Conservation (phyloP, 2,113 vertebrate genomes). For the Crotophaga sulcirostris region DNA sequence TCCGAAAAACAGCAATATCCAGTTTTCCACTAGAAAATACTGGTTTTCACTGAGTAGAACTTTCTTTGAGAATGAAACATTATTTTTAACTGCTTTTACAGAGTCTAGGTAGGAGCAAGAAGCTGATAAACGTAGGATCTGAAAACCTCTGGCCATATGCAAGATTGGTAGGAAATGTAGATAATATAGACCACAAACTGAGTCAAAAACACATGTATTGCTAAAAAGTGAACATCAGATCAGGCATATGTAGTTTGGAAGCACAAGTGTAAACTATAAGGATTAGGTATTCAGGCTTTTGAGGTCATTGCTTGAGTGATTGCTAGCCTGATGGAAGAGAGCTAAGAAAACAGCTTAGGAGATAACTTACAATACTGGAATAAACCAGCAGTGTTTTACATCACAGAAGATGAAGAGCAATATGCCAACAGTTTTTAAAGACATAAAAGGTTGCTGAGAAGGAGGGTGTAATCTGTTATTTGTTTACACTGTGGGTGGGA, state of each 20-base stretch:
- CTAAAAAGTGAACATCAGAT: neutral
- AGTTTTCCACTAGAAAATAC: neutral
- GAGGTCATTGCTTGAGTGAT: neutral
- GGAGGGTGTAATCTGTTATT: neutral
- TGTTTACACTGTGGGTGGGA: neutral
- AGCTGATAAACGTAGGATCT: neutral
- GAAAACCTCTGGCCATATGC: neutral
- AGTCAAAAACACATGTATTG: neutral
- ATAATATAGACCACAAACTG: neutral
- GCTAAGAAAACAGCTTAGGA: neutral
- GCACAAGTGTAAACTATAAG: neutral
- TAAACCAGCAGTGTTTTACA: neutral
- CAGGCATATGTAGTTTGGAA: neutral
- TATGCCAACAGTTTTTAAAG: neutral
- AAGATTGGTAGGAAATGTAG: neutral
- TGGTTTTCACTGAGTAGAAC: neutral
- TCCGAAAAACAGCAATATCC: neutral
- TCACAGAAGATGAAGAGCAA: neutral
- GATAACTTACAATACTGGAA: neutral
- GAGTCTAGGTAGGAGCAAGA: neutral
- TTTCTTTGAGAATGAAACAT: neutral
- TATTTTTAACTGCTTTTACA: neutral
- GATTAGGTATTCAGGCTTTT: neutral
- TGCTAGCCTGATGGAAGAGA: neutral
- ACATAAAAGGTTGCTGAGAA: neutral